Conservation (phyloP, 2,113 vertebrate species). For the Otus sunia region DNA sequence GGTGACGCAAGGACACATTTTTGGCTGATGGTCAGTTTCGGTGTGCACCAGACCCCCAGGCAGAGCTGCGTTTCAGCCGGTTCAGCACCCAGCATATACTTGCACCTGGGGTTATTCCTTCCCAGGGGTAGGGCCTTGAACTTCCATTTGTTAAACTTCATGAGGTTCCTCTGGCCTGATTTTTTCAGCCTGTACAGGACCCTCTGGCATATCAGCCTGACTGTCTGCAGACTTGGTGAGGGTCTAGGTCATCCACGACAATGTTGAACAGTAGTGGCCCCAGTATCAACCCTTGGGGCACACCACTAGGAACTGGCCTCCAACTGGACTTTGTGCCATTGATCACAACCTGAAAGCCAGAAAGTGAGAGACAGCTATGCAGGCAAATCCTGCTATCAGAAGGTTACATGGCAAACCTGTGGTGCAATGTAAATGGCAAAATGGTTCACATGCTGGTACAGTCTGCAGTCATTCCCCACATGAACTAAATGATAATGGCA, state of each 20-base stretch:
- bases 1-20: neutral
- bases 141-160: neutral
- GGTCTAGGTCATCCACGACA: fast-evolving
- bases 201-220: neutral
- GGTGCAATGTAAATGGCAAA: neutral
- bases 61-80: neutral
- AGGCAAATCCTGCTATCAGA: neutral
- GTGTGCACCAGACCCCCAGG: neutral
- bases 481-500: neutral
- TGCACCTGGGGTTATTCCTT: neutral
- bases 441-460: neutral
- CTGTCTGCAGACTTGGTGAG: neutral
- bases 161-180: neutral
- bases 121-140: neutral
- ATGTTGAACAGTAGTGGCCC: neutral
- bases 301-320: neutral
- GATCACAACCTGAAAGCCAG: neutral
- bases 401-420: neutral
- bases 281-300: neutral
- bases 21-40: neutral
- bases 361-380: neutral
- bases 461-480: neutral
- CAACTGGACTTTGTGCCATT: neutral
- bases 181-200: neutral
- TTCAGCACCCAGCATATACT: neutral